phyloP scores from a whole-genome alignment of 2,113 vertebrate species.

The Ellobius talpinus region DNA sequence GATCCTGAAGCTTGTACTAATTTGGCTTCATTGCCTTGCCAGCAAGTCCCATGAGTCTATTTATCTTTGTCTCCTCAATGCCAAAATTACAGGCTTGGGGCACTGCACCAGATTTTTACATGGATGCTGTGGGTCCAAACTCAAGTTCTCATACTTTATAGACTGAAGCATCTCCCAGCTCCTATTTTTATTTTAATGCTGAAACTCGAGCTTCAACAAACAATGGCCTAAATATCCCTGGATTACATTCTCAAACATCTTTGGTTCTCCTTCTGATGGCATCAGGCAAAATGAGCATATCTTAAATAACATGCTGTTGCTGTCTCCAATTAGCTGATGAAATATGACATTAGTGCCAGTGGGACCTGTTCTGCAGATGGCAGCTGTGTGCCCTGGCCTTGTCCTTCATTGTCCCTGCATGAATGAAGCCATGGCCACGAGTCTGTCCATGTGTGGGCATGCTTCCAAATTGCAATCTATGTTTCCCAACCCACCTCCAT shows the following conservation, averaged over 20 bases:
- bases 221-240: rapidly evolving
- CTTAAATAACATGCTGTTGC: conserved; percentile 27
- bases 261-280: not conserved
- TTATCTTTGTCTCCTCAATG: too few species aligned
- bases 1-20: not conserved
- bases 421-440: not conserved
- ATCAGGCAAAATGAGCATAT: conserved; percentile 15
- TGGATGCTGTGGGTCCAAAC: not conserved
- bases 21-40: too few species aligned
- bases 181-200: not conserved
- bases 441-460: not conserved
- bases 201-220: conserved; percentile 39
- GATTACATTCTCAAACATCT: not conserved
- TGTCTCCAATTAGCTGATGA: conserved; percentile 84
- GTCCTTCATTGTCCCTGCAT: not conserved
- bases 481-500: not conserved
- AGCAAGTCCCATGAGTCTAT: too few species aligned
- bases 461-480: not conserved
- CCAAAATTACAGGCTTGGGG: too few species aligned
- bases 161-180: not conserved
- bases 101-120: not conserved
- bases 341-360: conserved; percentile 68
- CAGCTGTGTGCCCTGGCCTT: not conserved
- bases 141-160: not conserved
- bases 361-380: not conserved